Evolutionary conservation across 2,888 invertebrate species (phyloP), one percentile per base, ranked within the genome.

Genomic region (Machimus atricapillus): DNA sequence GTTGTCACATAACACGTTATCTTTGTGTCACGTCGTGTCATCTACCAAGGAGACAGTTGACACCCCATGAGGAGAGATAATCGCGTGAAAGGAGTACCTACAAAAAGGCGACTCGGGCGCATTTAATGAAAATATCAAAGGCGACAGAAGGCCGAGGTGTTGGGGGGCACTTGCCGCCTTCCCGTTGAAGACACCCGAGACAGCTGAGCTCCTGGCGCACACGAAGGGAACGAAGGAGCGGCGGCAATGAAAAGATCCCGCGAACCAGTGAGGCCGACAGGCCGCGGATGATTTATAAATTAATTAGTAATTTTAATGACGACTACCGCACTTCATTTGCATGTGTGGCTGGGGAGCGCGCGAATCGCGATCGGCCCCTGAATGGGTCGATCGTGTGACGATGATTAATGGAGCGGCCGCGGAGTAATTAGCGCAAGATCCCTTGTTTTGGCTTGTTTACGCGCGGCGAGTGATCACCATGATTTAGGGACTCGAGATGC

Each of bases 291-390:
- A 89, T 89, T 89, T 89, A 89, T 89, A 89, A 89, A 89, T 89
- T 89, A 89, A 89, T 89, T 89, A 89, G 89, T 89, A 88, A 86
- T 88, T 87, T 89, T 89, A 89, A 89, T 89, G 89, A 89, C 56
- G 58, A 86, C 86, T 86, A 86, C 86, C 77, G 86, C 52, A 86
- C 77, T 77, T 86, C 46, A 86, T 86, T 78, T 78, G 56, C 78
- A 56, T 86, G 85, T n/a, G 85, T 23, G 27, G n/a, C 78, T 19
- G 43, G 40, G 37, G 40, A n/a, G 43, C 37, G 82, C 66, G 82
- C 19, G 34, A 58, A 19, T 82, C 58, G 82, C 82, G 82, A 82
- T 82, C 82, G 58, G 82, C 23, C 52, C 82, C 82, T 82, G 37
- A 82, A 66, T 82, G 58, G 52, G 85, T 74, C 74, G 85, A 85